These are phyloP conservation scores for Ictalurus furcatus DNA, from an alignment of 2,113 vertebrate genomes.

Conservation along the genomic window DNA sequence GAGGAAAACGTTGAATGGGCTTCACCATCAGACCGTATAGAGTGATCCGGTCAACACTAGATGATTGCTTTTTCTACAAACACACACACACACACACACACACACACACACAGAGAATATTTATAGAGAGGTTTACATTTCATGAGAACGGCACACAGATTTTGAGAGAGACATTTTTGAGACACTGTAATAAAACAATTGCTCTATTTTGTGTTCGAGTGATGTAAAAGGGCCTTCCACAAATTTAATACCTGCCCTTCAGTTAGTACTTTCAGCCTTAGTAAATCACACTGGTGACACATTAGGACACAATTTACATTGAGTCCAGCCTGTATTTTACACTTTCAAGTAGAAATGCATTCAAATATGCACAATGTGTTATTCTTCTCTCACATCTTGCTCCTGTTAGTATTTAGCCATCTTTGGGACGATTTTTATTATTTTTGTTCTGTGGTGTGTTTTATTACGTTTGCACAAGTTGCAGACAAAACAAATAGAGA, in stretches of 20 bases:
- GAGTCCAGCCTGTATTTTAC: background rate
- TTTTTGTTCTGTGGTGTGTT: background rate
- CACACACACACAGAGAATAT: background rate
- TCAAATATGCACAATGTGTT: background rate
- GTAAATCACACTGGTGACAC: background rate
- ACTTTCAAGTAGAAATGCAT: background rate
- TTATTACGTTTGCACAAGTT: background rate
- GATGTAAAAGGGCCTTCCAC: background rate
- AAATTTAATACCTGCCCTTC: background rate
- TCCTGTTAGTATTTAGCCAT: background rate
- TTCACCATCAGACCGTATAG: slow-evolving; percentile 97
- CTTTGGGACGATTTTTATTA: background rate
- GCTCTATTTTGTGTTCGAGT: background rate
- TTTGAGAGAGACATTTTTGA: background rate
- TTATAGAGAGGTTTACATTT: background rate
- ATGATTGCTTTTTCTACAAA: slow-evolving; percentile 86
- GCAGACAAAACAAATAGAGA: background rate
- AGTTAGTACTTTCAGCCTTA: background rate
- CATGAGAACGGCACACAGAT: background rate
- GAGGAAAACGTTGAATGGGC: slow-evolving; percentile 94
- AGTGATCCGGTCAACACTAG: slow-evolving; percentile 88
- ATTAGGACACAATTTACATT: background rate
- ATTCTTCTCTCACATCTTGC: background rate
- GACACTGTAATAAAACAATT: background rate
- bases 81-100: slow-evolving; percentile 13